phyloP scores from a whole-genome alignment of 2,888 invertebrate species.

The Polyommatus iphigenia region DNA sequence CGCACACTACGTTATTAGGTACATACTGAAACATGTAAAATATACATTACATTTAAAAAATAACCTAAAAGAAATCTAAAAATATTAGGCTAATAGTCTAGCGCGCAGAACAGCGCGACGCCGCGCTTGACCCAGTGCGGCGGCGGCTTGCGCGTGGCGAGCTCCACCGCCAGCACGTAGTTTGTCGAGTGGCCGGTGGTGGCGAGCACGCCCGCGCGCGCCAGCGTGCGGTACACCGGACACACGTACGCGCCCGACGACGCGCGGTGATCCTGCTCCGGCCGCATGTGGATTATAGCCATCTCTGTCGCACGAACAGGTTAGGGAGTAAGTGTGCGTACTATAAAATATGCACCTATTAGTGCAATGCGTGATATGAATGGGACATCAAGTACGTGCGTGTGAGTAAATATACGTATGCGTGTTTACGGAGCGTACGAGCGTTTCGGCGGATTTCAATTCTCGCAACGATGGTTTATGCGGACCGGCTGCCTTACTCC shows the following conservation, averaged over 20 bases:
- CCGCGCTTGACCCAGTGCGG: slow-evolving; percentile 90
- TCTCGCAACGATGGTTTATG: not conserved
- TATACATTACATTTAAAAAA: not conserved
- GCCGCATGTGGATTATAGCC: slow-evolving; percentile 85
- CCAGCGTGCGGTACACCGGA: slow-evolving; percentile 89
- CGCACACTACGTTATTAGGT: too few species aligned
- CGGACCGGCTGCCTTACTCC: too few species aligned
- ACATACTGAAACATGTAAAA: not conserved
- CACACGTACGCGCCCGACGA: slow-evolving; percentile 81
- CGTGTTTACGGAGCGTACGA: not conserved
- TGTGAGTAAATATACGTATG: too few species aligned
- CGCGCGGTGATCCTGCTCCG: slow-evolving; percentile 81
- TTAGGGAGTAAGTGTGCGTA: not conserved
- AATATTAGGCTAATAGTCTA: slow-evolving; percentile 67
- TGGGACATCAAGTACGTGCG: too few species aligned
- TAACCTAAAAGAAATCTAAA: not conserved
- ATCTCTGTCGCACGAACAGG: slow-evolving; percentile 72
- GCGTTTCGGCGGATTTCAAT: not conserved
- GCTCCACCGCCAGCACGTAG: slow-evolving; percentile 87
- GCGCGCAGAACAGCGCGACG: slow-evolving; percentile 87
- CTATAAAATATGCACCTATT: too few species aligned
- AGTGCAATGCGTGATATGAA: too few species aligned
- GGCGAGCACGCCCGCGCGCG: slow-evolving; percentile 86
- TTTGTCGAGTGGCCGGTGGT: slow-evolving; percentile 93
- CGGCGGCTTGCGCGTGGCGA: slow-evolving; percentile 82